Evolutionary conservation across 2,888 invertebrate species (phyloP), one percentile per base, ranked within the genome.

Genomic region (Microchrysa polita): DNA sequence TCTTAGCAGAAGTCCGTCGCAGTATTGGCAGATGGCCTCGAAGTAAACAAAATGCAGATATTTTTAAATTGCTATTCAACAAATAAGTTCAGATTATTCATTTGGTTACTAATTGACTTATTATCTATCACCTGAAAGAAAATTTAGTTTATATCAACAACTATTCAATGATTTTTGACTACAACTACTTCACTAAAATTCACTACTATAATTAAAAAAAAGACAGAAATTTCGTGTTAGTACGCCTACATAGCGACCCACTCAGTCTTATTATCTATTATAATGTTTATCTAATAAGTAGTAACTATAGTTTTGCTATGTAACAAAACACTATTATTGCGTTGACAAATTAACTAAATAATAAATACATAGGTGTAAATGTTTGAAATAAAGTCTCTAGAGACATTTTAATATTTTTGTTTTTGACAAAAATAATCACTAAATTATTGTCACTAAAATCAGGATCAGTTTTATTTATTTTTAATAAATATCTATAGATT

Each of bases 111-210:
- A n/a, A n/a, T n/a, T n/a, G n/a, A n/a, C n/a, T n/a, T n/a, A n/a
- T n/a, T n/a, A n/a, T n/a, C n/a, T n/a, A n/a, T n/a, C 7, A 18
- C 20, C 65, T 65, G 65, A 16, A 40, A 40, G 1, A 61, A 40
- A 61, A 34, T n/a, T 9, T 34, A 27, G 61, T 5, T 9, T 40
- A 40, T 40, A 40, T n/a, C n/a, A 40, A 12, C 34, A 16, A 48
- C 48, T 48, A 22, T 34, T 22, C 42, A 65, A 44, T 65, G 65
- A 65, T 48, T 65, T 65, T 65, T 65, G 65, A 65, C 65, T 65
- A 65, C 20, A n/a, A 48, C 65, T 65, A 48, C 48, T 12, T 20
- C 22, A 61, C 44, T 65, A 48, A 65, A 4, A 7, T 18, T 14
- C 44, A 48, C 65, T 65, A 65, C 65, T n/a, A 20, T 48, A 20